Conservation (phyloP, 2,888 invertebrate species). For the Germaria angustata region DNA sequence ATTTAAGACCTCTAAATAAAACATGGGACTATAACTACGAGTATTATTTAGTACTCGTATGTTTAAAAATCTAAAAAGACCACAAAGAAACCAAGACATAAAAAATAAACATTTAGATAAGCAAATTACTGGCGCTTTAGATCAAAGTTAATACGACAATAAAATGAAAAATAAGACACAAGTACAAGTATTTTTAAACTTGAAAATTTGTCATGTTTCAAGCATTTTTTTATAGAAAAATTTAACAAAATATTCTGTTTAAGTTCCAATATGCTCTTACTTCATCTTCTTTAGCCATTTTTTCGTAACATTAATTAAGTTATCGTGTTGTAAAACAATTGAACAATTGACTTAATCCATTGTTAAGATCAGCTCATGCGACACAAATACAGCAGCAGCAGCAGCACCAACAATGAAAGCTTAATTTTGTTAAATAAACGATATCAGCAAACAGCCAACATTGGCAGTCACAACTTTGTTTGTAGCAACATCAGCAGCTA, state of each 20-base stretch:
- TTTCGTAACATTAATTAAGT: slow-evolving; percentile 63
- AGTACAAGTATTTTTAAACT: slow-evolving; percentile 37
- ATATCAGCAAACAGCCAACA: slow-evolving; percentile 18
- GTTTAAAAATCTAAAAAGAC: slow-evolving; percentile 32
- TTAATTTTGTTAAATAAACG: slow-evolving; percentile 7
- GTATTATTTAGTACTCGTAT: slow-evolving; percentile 15
- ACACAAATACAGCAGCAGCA: slow-evolving; percentile 26
- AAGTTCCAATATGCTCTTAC: background rate
- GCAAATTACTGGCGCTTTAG: slow-evolving; percentile 78
- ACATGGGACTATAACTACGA: slow-evolving; percentile 17
- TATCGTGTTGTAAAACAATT: slow-evolving; percentile 68
- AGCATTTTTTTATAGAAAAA: slow-evolving; percentile 14
- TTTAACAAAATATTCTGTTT: slow-evolving; percentile 9
- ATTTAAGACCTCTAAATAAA: slow-evolving; percentile 38
- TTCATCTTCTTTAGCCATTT: slow-evolving; percentile 29
- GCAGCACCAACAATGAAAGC: slow-evolving; percentile 11
- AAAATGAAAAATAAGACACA: background rate
- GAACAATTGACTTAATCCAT: slow-evolving; percentile 68
- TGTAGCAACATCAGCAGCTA: slow-evolving; percentile 7
- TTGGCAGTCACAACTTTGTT: slow-evolving; percentile 39
- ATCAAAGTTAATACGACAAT: slow-evolving; percentile 74
- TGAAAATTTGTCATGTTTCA: slow-evolving; percentile 63
- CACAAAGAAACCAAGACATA: slow-evolving; percentile 3
- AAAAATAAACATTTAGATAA: slow-evolving; percentile 71
- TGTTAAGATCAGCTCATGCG: slow-evolving; percentile 66